Evolutionary conservation across 2,797 vertebrate genomes (phyloP).

Genomic region (Heliangelus exortis): DNA sequence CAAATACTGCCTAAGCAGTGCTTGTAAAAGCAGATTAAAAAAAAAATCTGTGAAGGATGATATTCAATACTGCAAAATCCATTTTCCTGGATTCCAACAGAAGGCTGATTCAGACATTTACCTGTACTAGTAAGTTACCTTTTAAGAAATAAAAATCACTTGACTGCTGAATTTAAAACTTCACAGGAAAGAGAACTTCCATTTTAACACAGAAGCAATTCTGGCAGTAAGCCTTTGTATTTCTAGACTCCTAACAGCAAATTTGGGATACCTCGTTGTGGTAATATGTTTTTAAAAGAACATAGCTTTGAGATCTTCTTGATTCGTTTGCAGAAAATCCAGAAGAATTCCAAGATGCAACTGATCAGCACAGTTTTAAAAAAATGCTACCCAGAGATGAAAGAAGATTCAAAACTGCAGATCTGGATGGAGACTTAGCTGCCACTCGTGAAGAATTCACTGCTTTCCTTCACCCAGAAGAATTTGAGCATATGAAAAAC

Average conservation of each 20-base stretch:
- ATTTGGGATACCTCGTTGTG: background rate
- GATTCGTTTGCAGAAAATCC: constrained; percentile 85
- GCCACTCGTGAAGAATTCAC: constrained; percentile 95
- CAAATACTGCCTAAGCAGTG: background rate
- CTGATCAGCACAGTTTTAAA: constrained; percentile 94
- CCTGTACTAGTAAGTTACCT: background rate
- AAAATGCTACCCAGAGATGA: constrained; percentile 98
- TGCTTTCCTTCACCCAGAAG: constrained; percentile 95
- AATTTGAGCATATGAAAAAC: constrained; percentile 98
- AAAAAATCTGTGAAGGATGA: background rate
- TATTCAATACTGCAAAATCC: background rate
- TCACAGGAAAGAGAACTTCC: background rate
- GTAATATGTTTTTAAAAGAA: background rate
- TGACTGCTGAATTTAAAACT: background rate
- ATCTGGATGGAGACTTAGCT: constrained; percentile 85
- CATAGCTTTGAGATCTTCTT: background rate
- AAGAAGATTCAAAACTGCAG: constrained; percentile 90
- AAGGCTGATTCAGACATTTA: background rate
- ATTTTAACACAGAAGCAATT: background rate
- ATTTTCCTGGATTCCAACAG: background rate
- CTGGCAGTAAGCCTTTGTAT: background rate
- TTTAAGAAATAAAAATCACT: background rate
- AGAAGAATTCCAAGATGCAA: constrained; percentile 90
- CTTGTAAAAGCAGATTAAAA: background rate
- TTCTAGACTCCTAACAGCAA: background rate